Conservation (phyloP, 2,797 vertebrate genomes). For the Pyrocephalus nanus region DNA sequence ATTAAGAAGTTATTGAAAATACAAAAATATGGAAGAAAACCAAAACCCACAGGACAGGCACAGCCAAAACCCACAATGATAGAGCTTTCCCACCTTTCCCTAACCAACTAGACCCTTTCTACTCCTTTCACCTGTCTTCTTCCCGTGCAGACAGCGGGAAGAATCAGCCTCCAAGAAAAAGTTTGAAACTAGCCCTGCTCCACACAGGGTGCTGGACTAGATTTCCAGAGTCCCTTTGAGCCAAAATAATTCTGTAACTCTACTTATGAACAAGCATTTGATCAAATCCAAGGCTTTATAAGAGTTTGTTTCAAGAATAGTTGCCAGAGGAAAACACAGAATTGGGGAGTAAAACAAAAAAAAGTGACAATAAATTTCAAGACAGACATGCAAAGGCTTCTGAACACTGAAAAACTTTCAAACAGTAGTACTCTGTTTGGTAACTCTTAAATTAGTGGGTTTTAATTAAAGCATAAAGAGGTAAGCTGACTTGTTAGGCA, state of each 20-base stretch:
- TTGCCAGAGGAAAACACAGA: constrained; percentile 12
- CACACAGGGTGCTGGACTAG: not conserved
- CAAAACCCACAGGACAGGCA: not conserved
- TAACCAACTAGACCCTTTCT: not conserved
- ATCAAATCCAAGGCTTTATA: not conserved
- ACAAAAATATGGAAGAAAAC: not conserved
- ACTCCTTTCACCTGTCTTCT: not conserved
- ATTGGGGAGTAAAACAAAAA: not conserved
- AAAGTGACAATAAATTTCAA: not conserved
- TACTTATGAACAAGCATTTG: not conserved
- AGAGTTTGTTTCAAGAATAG: not conserved
- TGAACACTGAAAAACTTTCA: not conserved
- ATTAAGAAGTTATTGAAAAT: not conserved
- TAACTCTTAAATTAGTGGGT: not conserved
- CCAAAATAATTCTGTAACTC: not conserved
- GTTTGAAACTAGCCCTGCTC: not conserved
- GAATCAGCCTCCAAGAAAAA: not conserved
- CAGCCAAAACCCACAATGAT: not conserved
- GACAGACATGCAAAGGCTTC: not conserved
- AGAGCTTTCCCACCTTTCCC: not conserved
- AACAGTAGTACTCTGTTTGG: not conserved
- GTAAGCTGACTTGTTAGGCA: not conserved
- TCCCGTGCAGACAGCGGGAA: not conserved
- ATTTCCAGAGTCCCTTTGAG: not conserved
- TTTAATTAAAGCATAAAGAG: not conserved